A percentile compares a stretch with the other conserved stretches of the same genome.
Evolutionary conservation across 2,113 vertebrate species (phyloP).

Genomic region (Catharus fuscescens): DNA sequence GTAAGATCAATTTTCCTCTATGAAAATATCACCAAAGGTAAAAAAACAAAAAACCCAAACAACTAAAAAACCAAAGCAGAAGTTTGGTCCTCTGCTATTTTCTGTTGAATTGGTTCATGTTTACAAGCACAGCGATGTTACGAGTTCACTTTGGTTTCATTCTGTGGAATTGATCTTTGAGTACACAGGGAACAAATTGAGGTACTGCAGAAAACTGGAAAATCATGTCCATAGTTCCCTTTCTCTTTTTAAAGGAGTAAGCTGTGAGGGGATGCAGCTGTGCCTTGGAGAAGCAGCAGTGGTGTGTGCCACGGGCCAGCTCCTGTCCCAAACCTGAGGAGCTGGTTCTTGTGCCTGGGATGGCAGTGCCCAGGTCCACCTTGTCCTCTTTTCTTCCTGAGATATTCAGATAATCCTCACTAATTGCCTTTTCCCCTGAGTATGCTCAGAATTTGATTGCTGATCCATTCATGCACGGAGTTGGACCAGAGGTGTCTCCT

Average conservation of each 20-base stretch:
- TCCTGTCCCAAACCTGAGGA: not conserved
- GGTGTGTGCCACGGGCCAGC: fast-evolving
- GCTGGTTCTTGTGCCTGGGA: not conserved
- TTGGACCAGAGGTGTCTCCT: not conserved
- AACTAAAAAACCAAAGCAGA: not conserved
- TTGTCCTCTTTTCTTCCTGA: not conserved
- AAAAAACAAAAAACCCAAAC: not conserved
- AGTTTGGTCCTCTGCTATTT: not conserved
- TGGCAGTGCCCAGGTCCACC: not conserved
- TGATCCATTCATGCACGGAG: not conserved
- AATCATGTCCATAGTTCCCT: not conserved
- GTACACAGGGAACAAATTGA: not conserved
- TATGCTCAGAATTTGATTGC: not conserved
- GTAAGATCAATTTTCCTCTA: not conserved
- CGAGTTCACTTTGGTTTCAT: not conserved
- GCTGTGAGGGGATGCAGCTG: not conserved
- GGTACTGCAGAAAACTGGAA: not conserved
- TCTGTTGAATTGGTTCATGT: not conserved
- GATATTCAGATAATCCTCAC: not conserved
- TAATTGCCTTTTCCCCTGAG: not conserved
- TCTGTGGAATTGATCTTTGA: slow-evolving; percentile 17
- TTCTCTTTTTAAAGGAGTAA: not conserved
- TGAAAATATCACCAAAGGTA: not conserved
- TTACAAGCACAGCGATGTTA: not conserved
- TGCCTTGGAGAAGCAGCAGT: not conserved